phyloP scores from a whole-genome alignment of 2,888 invertebrate species.

The Lamellibrachia columna region DNA sequence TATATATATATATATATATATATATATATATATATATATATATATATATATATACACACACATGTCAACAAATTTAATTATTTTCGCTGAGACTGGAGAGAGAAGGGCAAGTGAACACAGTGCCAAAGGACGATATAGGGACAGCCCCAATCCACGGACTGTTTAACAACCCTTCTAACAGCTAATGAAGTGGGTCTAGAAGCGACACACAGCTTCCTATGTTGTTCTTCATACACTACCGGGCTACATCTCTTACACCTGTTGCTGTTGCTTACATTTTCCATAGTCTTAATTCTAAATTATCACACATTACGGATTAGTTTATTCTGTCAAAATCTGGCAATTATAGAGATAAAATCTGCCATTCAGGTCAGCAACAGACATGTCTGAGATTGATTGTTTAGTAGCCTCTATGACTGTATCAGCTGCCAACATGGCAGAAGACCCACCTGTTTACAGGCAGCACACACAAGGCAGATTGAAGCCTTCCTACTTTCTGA shows the following conservation, averaged over 20 bases:
- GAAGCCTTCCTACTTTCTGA: neutral
- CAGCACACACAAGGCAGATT: neutral
- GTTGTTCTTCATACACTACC: neutral
- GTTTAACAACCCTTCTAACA: neutral
- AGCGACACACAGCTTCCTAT: neutral
- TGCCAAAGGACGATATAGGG: neutral
- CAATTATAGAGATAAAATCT: neutral
- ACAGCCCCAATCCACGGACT: neutral
- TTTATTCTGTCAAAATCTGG: neutral
- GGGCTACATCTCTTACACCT: too few species aligned
- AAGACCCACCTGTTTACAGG: neutral
- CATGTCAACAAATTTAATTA: neutral
- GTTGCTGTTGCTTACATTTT: neutral
- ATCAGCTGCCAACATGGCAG: neutral
- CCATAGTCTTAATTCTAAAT: neutral
- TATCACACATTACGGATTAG: neutral
- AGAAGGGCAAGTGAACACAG: neutral
- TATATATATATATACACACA: neutral
- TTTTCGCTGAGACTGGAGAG: neutral
- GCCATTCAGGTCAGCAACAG: neutral
- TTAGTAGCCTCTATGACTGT: neutral
- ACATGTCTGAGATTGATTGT: neutral
- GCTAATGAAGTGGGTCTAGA: neutral
- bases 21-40: neutral
- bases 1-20: neutral